Evolutionary conservation across 1,140 invertebrate species (phyloP), one percentile per base, ranked within the genome.

Genomic region (Bathynomus jamesi): DNA sequence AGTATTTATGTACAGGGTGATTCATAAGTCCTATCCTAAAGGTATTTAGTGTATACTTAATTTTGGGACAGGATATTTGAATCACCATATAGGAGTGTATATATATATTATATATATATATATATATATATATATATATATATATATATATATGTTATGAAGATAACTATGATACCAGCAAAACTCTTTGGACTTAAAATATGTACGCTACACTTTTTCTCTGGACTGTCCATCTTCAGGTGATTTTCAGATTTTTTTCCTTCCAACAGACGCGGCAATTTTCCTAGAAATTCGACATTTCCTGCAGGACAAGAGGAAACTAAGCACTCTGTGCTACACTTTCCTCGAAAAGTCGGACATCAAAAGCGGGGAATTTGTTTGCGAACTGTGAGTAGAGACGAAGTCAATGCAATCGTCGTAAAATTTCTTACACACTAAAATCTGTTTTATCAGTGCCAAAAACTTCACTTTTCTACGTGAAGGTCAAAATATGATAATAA

Each of bases 361-460:
- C 7, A 61, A 61, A 31, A 21, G 61, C 13, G 67, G 67, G 5
- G 67, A 69, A 28, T 69, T 69, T 46, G 61, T 69, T 29, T 69
- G 67, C 21, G 67, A 69, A 60, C n/a, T 69, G 67, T 69, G 30
- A 69, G 67, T 69, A 30, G n/a, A n/a, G n/a, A n/a, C n/a, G n/a
- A n/a, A n/a, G n/a, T n/a, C n/a, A n/a, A n/a, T n/a, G n/a, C n/a
- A n/a, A n/a, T n/a, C n/a, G n/a, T n/a, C n/a, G n/a, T n/a, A n/a
- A n/a, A n/a, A n/a, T n/a, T n/a, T n/a, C n/a, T n/a, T n/a, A n/a
- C n/a, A n/a, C n/a, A n/a, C n/a, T n/a, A n/a, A n/a, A n/a, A n/a
- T n/a, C n/a, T n/a, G n/a, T n/a, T n/a, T n/a, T n/a, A n/a, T n/a
- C n/a, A n/a, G n/a, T n/a, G n/a, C n/a, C n/a, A n/a, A n/a, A n/a